Evolutionary conservation across 2,797 vertebrate genomes (phyloP), one percentile per base, ranked within the genome.

Genomic region (Malacoraja senta): DNA sequence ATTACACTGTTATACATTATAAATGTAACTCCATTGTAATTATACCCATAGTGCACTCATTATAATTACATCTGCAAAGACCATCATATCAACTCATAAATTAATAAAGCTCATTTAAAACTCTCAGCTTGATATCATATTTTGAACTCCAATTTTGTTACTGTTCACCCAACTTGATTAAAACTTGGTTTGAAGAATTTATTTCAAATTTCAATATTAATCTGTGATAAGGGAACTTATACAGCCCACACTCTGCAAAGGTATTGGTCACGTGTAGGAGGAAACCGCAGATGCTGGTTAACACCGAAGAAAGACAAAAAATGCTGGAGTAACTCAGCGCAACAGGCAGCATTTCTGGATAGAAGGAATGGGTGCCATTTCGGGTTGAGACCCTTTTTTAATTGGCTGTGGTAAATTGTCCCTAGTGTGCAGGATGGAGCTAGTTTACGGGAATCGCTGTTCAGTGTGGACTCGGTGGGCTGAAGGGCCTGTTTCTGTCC

Each of bases 1-100:
- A 86, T 86, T 86, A 65, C 83, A 86, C 58, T 61, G n/a, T 65
- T 86, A 32, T 86, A 86, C 83, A 86, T 86, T 65, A 65, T 86
- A 65, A 86, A 86, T 86, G 83, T 65, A 29, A 17, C 61, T 86
- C 83, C 83, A 65, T 15, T 86, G 63, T 19, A n/a, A 65, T 65
- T 58, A 86, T 65, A 29, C n/a, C 83, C 63, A 63, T 61, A 8
- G 58, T 63, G 13, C 61, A 58, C 58, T 29, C 83, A 65, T 65
- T 86, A n/a, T 86, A 86, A 86, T 63, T 86, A 86, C 19, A 65
- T 86, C 58, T 53, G 24, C 80, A 65, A 8, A 29, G 15, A 86
- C 58, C 26, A 86, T 65, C n/a, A 86, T 86, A 86, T 63, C 83
- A 86, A 65, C 7, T 29, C n/a, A 63, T 65, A 86, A 86, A 63